Conservation (phyloP, 2,113 vertebrate genomes). For the Rhagologus leucostigma region DNA sequence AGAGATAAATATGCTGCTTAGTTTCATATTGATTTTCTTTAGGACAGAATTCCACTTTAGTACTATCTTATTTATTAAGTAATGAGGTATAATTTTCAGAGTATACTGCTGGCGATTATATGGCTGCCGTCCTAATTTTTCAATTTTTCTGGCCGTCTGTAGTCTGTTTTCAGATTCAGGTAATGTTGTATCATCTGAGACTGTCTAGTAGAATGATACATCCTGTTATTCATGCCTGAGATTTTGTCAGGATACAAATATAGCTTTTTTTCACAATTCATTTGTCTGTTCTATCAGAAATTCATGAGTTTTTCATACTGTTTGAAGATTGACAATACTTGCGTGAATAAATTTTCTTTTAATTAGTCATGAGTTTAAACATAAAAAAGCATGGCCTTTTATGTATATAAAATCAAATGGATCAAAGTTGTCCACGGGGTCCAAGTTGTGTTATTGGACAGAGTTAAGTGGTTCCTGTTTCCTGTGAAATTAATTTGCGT, state of each 20-base stretch:
- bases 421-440: neutral
- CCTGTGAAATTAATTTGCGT: neutral
- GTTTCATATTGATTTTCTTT: neutral
- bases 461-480: neutral
- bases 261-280: neutral
- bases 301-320: neutral
- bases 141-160: neutral
- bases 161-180: neutral
- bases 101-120: neutral
- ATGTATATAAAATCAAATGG: neutral
- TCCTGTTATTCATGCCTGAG: neutral
- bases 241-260: neutral
- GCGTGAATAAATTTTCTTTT: neutral
- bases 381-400: neutral
- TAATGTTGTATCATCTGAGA: neutral
- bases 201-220: neutral
- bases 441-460: neutral
- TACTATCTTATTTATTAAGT: neutral
- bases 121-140: neutral
- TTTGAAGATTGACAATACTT: neutral
- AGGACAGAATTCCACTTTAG: neutral
- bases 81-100: neutral
- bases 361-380: neutral
- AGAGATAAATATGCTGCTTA: neutral
- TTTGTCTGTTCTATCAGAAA: neutral